Conservation (phyloP, 2,888 invertebrate species). For the Nowickia ferox region DNA sequence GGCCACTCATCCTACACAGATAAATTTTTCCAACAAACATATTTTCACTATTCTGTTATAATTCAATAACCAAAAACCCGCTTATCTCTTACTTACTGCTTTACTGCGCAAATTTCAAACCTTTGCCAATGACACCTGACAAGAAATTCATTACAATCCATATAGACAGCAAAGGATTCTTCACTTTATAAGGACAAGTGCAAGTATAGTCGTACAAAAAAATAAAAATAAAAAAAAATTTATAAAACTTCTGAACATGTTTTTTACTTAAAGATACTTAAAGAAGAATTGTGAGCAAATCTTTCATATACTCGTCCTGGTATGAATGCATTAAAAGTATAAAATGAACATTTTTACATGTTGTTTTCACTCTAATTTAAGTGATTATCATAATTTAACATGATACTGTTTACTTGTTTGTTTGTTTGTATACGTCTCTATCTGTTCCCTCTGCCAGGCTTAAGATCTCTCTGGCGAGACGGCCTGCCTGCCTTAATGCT, state of each 20-base stretch:
- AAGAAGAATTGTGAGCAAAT: slow-evolving; percentile 44
- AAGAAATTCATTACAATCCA: slow-evolving; percentile 32
- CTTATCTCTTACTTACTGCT: too few relatives aligned
- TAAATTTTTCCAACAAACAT: too few relatives aligned
- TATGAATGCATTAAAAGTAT: slow-evolving; percentile 22
- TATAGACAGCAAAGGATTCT: slow-evolving; percentile 38
- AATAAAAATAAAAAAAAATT: neutral
- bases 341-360: slow-evolving; percentile 65
- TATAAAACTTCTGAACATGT: slow-evolving; percentile 47
- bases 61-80: too few relatives aligned
- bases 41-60: too few relatives aligned
- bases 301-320: slow-evolving; percentile 1
- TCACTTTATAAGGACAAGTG: slow-evolving; percentile 50
- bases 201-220: slow-evolving; percentile 9
- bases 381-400: slow-evolving; percentile 74
- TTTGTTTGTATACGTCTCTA: neutral
- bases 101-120: neutral
- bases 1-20: too few relatives aligned
- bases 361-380: slow-evolving; percentile 73
- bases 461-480: slow-evolving; percentile 1
- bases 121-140: neutral
- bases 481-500: neutral
- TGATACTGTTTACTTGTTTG: slow-evolving; percentile 56
- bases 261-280: slow-evolving; percentile 65
- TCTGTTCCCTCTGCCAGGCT: neutral